Base-by-base conservation (phyloP, 2,888 invertebrate species). In the Diogma glabrata region DNA sequence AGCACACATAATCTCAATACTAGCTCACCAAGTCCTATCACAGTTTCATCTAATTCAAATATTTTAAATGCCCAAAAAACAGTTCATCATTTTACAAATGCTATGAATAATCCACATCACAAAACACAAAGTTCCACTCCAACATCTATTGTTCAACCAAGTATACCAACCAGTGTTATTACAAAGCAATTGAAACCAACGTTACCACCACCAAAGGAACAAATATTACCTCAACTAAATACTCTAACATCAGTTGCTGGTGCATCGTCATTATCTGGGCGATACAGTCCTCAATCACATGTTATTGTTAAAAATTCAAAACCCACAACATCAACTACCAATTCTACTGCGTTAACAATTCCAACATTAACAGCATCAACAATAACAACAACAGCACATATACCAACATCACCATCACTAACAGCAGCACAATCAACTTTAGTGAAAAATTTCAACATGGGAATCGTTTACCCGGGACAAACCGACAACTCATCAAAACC, bases 151-250 rank as follows among this genome's bases (percentile, higher is more conserved):
- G 22, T 43, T 14, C 46, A 46, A 24, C 46, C 46, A 14, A 52
- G 54, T 19, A 54, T 54, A 45, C 54, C 54, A 4, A 54, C 54
- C n/a, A 55, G 54, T 30, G 54, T 54, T 17, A 54, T 52, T 47
- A 54, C 50, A n/a, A 54, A 47, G 22, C 48, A 52, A 14, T 33
- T 36, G 7, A 22, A 24, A 26, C 46, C 17, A n/a, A 20, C 23
- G 24, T 14, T 2, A 36, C 46, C 46, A 10, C 6, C 17, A 17
- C 14, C 26, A 7, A 24, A 24, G 10, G 24, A 24, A 16, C 23
- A 16, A 12, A 16, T 10, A 16, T 16, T 46, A 16, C 26, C 24
- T 24, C 23, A 6, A 16, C 8, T 24, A 43, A 19, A n/a, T 23
- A 24, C 24, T 16, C 5, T 26, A 4, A 24, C 8, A 26, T 46